Conservation (phyloP, 1,140 invertebrate species). For the Aphis gossypii region DNA sequence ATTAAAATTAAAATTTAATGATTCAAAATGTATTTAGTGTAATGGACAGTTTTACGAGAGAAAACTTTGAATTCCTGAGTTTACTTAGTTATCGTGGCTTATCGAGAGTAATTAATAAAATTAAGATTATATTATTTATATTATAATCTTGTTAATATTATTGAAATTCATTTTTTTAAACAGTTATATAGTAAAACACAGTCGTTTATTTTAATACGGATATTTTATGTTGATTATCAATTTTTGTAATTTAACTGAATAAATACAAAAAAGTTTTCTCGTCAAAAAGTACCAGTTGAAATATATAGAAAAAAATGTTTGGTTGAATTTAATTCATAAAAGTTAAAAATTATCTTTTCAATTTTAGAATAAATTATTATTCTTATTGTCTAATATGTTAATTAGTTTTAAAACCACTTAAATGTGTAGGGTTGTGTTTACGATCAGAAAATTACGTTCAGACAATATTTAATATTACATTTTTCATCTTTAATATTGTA, state of each 20-base stretch:
- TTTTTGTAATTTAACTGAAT: neutral
- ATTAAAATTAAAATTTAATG: neutral
- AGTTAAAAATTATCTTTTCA: constrained; percentile 7
- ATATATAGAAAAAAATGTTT: neutral
- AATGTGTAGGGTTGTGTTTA: neutral
- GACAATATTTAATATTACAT: constrained; percentile 5
- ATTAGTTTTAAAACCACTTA: constrained; percentile 17
- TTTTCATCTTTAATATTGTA: neutral
- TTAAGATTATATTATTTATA: neutral
- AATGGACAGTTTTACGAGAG: neutral
- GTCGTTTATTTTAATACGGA: neutral
- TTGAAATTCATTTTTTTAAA: neutral
- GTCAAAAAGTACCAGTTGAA: neutral
- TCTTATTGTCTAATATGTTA: constrained; percentile 33
- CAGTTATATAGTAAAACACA: neutral
- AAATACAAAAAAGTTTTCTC: neutral
- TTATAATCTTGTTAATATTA: neutral
- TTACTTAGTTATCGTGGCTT: neutral
- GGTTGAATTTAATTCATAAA: neutral
- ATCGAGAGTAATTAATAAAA: neutral
- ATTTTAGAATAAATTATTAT: constrained; percentile 14
- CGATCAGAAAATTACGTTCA: neutral
- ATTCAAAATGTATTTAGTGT: neutral
- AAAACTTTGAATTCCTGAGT: neutral
- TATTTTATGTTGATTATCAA: constrained; percentile 17